Base-by-base conservation (phyloP, 2,888 invertebrate species). In the Orthosia incerta region DNA sequence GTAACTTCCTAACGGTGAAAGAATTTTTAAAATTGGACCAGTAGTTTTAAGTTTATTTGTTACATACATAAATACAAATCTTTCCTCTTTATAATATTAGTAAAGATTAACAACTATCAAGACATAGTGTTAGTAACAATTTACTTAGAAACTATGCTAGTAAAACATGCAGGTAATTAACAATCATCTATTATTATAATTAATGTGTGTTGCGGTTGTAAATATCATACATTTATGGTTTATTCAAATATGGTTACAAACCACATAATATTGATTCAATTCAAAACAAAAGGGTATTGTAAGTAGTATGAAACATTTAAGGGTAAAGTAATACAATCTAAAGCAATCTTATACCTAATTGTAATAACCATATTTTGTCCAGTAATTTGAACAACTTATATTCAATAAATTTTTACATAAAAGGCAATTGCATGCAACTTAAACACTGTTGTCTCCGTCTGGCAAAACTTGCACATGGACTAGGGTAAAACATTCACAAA, bases 401-500 rank as follows among this genome's bases (percentile, higher is more conserved):
- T 55, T 53, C 20, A 53, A 20, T n/a, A 11, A 9, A 2, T n/a
- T 53, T 53, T 53, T 53, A 20, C 4, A 11, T n/a, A n/a, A 51
- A 51, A n/a, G 51, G n/a, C 9, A 50, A 57, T 20, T 48, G 5
- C 23, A 20, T 15, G 13, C 4, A 13, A 23, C 26, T 48, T 18
- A 26, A 12, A 5, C 9, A 16, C 4, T 26, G 18, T 1, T 31
- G 51, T 57, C 5, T 3, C 5, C 20, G 11, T 50, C 45, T 55
- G 26, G 18, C n/a, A 65, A 60, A 61, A 55, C 55, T 55, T 11
- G 7, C 12, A 60, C 18, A 61, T 45, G n/a, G 11, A 50, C 57
- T 31, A 57, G 31, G 76, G 76, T 64, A 76, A 76, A 75, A 63
- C 50, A 7, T 23, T 4, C 1, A 31, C 45, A 46, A n/a, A 51